Evolutionary conservation across 2,888 invertebrate genomes (phyloP).

Genomic region (Embidobia sp.): DNA sequence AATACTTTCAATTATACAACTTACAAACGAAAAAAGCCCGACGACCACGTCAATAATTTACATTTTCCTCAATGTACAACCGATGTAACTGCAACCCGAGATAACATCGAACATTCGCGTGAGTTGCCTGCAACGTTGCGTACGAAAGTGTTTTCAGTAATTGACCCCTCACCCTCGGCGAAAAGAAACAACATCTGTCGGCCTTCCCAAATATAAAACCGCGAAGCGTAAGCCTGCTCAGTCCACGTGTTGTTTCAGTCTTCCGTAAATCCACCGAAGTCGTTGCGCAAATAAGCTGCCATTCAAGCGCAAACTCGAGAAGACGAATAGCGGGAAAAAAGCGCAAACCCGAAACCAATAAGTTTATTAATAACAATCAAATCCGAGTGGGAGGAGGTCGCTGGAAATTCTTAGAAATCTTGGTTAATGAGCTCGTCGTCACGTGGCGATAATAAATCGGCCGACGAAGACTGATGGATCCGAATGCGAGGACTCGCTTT

Average conservation of each 20-base stretch:
- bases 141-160: conserved; percentile 41
- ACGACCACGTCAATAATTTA: no score
- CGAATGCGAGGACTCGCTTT: conserved; percentile 36
- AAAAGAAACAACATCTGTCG: conserved; percentile 36
- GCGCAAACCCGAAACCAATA: neutral
- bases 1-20: no score
- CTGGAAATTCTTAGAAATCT: no score
- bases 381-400: no score
- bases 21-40: no score
- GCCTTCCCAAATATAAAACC: conserved; percentile 44
- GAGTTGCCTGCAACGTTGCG: no score
- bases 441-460: no score
- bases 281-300: conserved; percentile 40
- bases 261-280: conserved; percentile 36
- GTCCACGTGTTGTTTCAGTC: conserved; percentile 45
- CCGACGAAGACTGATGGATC: conserved; percentile 34
- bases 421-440: no score
- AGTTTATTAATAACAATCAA: neutral
- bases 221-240: conserved; percentile 27
- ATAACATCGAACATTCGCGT: no score
- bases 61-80: no score
- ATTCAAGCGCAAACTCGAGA: conserved; percentile 15
- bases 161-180: conserved; percentile 21
- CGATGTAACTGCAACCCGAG: no score
- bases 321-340: conserved; percentile 25